phyloP scores from a whole-genome alignment of 2,797 vertebrate species.

The Lithobates pipiens region DNA sequence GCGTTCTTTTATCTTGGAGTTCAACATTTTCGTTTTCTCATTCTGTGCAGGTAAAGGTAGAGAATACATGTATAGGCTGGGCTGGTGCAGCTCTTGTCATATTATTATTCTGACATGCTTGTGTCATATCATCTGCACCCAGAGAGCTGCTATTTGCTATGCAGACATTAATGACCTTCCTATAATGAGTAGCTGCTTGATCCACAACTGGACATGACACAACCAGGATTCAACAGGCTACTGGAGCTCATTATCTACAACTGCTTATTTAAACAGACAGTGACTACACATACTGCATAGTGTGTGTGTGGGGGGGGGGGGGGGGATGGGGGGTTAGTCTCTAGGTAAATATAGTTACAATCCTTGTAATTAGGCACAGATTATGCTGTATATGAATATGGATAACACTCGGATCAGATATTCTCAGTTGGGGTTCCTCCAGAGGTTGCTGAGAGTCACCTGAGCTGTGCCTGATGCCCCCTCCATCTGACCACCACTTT shows the following conservation, averaged over 20 bases:
- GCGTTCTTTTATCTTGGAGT: too few species aligned
- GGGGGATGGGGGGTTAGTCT: neutral
- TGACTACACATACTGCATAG: neutral
- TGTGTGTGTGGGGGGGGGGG: too few species aligned
- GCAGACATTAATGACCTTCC: constrained; percentile 29
- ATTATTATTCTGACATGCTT: constrained; percentile 9
- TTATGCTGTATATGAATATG: too few species aligned
- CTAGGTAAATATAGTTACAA: neutral
- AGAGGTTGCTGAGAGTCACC: too few species aligned
- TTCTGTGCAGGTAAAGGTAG: neutral
- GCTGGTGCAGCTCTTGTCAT: neutral
- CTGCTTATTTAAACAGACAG: neutral
- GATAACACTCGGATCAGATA: too few species aligned
- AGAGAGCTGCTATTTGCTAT: neutral
- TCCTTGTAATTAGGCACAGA: too few species aligned
- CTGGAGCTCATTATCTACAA: neutral
- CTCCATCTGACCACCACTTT: too few species aligned
- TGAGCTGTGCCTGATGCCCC: too few species aligned
- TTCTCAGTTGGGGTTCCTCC: too few species aligned
- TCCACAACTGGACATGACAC: too few species aligned
- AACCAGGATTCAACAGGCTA: neutral
- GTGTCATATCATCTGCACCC: neutral
- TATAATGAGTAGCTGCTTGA: neutral
- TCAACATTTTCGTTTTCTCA: neutral
- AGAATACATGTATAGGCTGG: neutral